Evolutionary conservation across 92 coral and sea anemone species (phyloP).

Genomic region (Zoanthus sansibaricus): DNA sequence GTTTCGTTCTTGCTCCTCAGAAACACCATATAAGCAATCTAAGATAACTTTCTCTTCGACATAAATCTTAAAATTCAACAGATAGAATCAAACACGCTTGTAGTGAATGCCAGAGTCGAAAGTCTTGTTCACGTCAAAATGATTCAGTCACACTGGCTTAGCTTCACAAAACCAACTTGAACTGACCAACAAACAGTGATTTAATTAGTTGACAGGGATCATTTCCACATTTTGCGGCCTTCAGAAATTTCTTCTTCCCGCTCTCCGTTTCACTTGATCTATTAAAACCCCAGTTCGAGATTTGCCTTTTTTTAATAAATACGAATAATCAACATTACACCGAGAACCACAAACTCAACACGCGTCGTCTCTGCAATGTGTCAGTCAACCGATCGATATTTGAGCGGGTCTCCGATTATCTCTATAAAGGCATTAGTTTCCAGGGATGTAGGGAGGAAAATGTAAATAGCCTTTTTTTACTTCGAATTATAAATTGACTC

Average conservation of each 20-base stretch:
- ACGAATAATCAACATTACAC: conserved; percentile 2
- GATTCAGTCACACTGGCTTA: conserved; percentile 31
- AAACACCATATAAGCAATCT: conserved; percentile 46
- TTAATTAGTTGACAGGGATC: conserved; percentile 31
- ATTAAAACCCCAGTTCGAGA: background rate
- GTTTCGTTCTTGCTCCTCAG: conserved; percentile 23
- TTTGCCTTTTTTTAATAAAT: conserved; percentile 2
- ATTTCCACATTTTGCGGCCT: conserved; percentile 23
- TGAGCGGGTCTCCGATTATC: conserved; percentile 38
- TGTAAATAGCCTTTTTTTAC: background rate
- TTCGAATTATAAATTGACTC: background rate
- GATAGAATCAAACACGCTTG: conserved; percentile 12
- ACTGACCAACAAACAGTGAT: background rate
- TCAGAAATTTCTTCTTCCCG: conserved; percentile 5
- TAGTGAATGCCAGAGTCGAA: conserved; percentile 40
- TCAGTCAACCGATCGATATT: conserved; percentile 48
- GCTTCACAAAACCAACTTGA: conserved; percentile 14
- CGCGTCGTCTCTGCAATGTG: conserved; percentile 18
- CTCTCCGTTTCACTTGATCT: conserved; percentile 1
- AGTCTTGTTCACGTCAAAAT: conserved; percentile 6
- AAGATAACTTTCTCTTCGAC: conserved; percentile 15
- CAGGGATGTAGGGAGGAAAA: background rate
- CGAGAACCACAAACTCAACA: background rate
- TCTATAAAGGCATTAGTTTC: conserved; percentile 11
- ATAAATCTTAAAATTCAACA: conserved; percentile 9